Conservation (phyloP, 2,888 invertebrate genomes). For the Hoplodrina ambigua region DNA sequence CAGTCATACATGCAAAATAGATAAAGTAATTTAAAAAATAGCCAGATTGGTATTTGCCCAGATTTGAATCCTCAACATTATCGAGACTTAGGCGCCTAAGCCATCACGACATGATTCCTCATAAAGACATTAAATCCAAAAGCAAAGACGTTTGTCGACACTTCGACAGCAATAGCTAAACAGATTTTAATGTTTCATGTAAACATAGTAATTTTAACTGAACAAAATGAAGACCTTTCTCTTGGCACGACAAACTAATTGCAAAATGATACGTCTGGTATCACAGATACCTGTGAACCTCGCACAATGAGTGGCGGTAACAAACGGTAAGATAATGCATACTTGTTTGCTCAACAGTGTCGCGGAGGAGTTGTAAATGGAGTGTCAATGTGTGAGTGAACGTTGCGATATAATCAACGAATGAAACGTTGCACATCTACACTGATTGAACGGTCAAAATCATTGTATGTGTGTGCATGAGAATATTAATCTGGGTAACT, state of each 20-base stretch:
- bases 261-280: conserved; percentile 55
- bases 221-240: conserved; percentile 46
- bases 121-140: conserved; percentile 6
- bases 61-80: no score
- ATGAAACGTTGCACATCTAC: no score
- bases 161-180: conserved; percentile 7
- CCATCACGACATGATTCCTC: background rate
- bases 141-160: background rate
- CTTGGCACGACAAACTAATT: conserved; percentile 42
- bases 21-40: no score
- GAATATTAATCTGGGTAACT: no score
- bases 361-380: conserved; percentile 29
- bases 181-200: conserved; percentile 7
- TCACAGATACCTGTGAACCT: conserved; percentile 61
- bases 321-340: conserved; percentile 53
- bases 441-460: no score
- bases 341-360: conserved; percentile 43
- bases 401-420: background rate
- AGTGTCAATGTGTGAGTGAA: conserved; percentile 1
- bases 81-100: no score
- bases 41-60: no score
- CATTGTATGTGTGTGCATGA: no score
- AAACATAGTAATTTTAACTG: conserved; percentile 6
- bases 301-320: conserved; percentile 53
- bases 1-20: no score